Evolutionary conservation across 2,113 vertebrate species (phyloP).

Genomic region (Paraplagusia blochii): DNA sequence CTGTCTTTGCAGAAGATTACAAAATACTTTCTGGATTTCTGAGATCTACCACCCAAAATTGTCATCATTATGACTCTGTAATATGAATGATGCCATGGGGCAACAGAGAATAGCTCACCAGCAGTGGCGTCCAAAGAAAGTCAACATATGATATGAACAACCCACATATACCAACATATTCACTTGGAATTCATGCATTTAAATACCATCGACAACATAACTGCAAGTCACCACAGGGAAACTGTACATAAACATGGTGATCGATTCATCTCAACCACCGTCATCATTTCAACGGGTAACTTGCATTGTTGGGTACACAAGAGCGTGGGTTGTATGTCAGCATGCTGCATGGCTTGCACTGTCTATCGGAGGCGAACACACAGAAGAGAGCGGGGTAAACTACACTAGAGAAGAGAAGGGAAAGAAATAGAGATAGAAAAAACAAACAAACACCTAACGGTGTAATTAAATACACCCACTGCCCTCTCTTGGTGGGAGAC

Average conservation of each 20-base stretch:
- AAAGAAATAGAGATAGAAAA: background rate
- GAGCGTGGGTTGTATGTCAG: conserved; percentile 53
- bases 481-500: conserved; percentile 27
- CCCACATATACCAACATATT: conserved; percentile 44
- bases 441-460: conserved; percentile 13
- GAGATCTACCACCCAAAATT: no score
- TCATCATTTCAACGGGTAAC: conserved; percentile 49
- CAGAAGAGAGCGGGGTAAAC: conserved; percentile 18
- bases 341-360: conserved; percentile 64
- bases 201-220: conserved; percentile 61
- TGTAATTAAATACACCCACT: conserved; percentile 26
- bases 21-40: no score
- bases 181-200: conserved; percentile 73
- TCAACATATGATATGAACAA: conserved; percentile 54
- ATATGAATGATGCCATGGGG: conserved; percentile 25
- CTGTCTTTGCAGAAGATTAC: no score
- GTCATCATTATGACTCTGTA: no score
- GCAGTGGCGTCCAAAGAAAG: conserved; percentile 63
- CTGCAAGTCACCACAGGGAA: conserved; percentile 65
- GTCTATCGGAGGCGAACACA: conserved; percentile 32
- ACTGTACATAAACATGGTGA: conserved; percentile 60
- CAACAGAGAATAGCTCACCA: conserved; percentile 55
- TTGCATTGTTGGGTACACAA: conserved; percentile 61
- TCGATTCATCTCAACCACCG: conserved; percentile 40
- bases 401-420: conserved; percentile 38